Conservation (phyloP, 2,888 invertebrate species). For the Lochmaea crataegi region DNA sequence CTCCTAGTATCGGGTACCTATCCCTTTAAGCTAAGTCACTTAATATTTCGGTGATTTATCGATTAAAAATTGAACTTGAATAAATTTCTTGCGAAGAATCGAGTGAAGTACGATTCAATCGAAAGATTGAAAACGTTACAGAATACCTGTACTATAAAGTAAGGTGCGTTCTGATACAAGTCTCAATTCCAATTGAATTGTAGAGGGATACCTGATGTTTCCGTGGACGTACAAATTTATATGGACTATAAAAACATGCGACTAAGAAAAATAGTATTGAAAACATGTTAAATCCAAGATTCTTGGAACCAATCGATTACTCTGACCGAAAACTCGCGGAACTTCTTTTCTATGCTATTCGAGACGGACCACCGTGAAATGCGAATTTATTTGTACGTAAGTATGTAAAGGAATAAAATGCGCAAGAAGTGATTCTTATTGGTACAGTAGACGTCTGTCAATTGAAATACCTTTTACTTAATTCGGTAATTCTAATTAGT, state of each 20-base stretch:
- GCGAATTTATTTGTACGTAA: constrained; percentile 41
- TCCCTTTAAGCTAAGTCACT: no score
- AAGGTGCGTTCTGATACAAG: constrained; percentile 2
- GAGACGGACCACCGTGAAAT: constrained; percentile 55
- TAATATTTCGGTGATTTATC: no score
- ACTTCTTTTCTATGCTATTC: constrained; percentile 52
- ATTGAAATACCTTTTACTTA: constrained; percentile 31
- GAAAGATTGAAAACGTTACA: not conserved
- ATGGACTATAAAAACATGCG: constrained; percentile 48
- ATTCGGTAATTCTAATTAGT: not conserved
- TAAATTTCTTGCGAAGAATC: no score
- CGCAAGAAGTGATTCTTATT: constrained; percentile 42
- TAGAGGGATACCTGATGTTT: constrained; percentile 31
- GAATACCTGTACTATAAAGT: constrained; percentile 1
- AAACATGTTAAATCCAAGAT: constrained; percentile 57
- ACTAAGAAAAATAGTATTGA: constrained; percentile 53
- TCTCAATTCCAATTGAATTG: constrained; percentile 10
- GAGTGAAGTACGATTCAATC: not conserved
- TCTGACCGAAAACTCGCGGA: constrained; percentile 47
- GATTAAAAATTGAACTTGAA: no score
- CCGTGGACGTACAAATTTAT: constrained; percentile 49
- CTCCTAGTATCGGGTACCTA: no score
- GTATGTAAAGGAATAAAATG: constrained; percentile 17
- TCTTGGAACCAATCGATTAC: constrained; percentile 58
- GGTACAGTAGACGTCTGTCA: constrained; percentile 38